Evolutionary conservation across 2,113 vertebrate species (phyloP), one percentile per base, ranked within the genome.

Genomic region (Cyprichromis sp.): DNA sequence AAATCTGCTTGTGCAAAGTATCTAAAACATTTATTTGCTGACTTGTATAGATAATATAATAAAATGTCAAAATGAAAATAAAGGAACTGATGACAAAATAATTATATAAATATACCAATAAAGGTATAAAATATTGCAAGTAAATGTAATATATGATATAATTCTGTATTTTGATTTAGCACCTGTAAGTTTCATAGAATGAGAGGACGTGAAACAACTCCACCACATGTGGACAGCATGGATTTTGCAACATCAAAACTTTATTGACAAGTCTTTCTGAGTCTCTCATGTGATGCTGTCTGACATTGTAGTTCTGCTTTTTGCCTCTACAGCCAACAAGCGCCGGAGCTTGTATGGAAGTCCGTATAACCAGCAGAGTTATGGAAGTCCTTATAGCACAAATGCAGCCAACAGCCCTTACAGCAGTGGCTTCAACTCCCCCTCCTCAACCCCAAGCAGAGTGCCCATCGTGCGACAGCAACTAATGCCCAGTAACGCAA

Each of bases 391-490:
- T 3, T 99, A 98, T 40, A 98, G 98, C 93, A 97, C 98, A 85
- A 98, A 97, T 87, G 93, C 98, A 9, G 97, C 97, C 81, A 97
- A 96, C 94, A 99, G 98, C 76, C 98, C 98, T 4, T 99, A 98
- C 88, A 98, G 97, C 96, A 99, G 98, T 83, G 98, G 97, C 90
- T 99, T 98, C 93, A 99, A 97, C 94, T 99, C 98, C 81, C 98
- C 99, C 40, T 98, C 97, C 83, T 98, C 98, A 83, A 99, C 98
- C 78, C 98, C 97, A 57, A 95, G 97, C 90, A 97, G 97, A 94
- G 97, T 97, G 95, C 97, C 98, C 90, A 94, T 97, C 36, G 97
- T 97, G 84, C 98, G 98, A 95, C 99, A 99, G 93, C 96, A 98
- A 16, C 96, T 98, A 87, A 96, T 98, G 96, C 97, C 98, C 88